phyloP scores from a whole-genome alignment of 2,797 vertebrate genomes.

The Varecia variegata region DNA sequence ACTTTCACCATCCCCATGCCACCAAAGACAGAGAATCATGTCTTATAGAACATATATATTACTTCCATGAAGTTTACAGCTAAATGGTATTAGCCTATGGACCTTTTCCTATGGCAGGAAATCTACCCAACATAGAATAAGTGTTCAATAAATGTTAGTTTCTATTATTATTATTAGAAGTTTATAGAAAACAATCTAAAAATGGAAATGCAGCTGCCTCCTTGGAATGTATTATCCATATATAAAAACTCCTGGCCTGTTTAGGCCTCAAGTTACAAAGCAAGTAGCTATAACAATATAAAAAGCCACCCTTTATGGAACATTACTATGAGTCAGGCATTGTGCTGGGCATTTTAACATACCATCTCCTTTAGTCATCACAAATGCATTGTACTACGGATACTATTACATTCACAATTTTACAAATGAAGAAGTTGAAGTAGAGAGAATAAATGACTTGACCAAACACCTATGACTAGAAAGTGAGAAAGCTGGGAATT shows the following conservation, averaged over 20 bases:
- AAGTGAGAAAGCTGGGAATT: background rate
- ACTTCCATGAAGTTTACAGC: background rate
- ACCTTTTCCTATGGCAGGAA: background rate
- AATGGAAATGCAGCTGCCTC: background rate
- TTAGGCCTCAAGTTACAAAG: background rate
- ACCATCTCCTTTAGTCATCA: background rate
- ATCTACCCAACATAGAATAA: background rate
- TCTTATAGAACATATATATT: background rate
- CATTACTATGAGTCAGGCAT: background rate
- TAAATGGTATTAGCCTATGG: background rate
- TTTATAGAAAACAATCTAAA: slow-evolving; percentile 13
- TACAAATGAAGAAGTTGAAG: background rate
- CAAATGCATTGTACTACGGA: background rate
- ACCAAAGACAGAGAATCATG: background rate
- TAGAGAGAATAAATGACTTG: background rate
- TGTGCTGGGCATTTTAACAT: background rate
- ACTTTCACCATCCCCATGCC: background rate
- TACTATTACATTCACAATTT: background rate
- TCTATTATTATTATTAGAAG: background rate
- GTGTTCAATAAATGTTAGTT: background rate
- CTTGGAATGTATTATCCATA: background rate
- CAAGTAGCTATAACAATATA: background rate
- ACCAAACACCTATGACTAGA: background rate
- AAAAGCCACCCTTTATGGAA: background rate
- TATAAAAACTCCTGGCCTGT: background rate